Evolutionary conservation across 2,113 vertebrate genomes (phyloP).

Genomic region (Gnathonemus echidnorhynchus): DNA sequence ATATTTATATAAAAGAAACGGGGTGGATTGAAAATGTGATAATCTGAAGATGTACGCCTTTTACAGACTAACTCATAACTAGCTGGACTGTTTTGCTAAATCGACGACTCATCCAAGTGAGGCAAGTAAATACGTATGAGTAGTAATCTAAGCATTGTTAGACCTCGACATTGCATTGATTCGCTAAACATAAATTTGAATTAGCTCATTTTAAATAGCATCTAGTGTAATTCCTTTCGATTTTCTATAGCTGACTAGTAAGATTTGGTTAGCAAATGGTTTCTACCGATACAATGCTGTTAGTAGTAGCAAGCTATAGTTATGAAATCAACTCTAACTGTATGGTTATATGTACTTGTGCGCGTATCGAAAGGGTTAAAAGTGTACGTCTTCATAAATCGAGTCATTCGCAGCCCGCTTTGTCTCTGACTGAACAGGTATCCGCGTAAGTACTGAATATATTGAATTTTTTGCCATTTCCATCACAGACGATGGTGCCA

Average conservation of each 20-base stretch:
- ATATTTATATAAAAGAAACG: neutral
- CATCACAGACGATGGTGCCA: neutral
- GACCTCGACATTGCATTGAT: neutral
- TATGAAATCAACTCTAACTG: neutral
- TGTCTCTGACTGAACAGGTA: neutral
- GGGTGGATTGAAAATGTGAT: neutral
- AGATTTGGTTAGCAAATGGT: neutral
- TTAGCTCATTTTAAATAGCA: neutral
- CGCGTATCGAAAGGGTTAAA: neutral
- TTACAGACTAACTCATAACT: neutral
- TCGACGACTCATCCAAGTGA: neutral
- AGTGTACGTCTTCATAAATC: neutral
- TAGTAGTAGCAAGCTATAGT: neutral
- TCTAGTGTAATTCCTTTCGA: neutral
- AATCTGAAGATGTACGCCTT: neutral
- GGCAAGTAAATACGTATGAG: neutral
- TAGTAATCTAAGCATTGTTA: neutral
- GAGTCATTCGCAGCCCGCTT: neutral
- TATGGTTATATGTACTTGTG: neutral
- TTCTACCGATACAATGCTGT: neutral
- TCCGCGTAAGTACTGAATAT: neutral
- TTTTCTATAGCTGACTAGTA: neutral
- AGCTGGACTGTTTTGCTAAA: neutral
- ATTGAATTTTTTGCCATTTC: neutral
- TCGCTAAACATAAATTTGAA: neutral